Evolutionary conservation across 2,888 invertebrate species (phyloP), one percentile per base, ranked within the genome.

Genomic region (Parnassius apollo): DNA sequence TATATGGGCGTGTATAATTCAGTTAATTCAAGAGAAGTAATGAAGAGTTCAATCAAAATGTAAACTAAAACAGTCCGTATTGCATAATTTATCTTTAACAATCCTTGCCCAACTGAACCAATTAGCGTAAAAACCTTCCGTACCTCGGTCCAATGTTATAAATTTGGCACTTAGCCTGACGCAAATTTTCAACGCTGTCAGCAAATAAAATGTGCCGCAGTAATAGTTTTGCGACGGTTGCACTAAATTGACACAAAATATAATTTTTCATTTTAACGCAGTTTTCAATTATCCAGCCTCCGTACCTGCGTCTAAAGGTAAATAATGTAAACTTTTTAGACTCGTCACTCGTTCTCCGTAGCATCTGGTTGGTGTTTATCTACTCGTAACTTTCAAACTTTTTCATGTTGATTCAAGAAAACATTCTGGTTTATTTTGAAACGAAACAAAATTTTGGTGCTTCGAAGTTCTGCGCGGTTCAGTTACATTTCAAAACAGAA

Each of bases 141-240:
- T 83, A 82, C 80, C 83, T 82, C 80, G 77, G 75, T 84, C 81
- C 85, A 82, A 86, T 85, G 88, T 87, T 87, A 88, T 88, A 91
- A 91, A 90, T 91, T 91, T 91, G 91, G 91, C 91, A 89, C 90
- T 90, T 88, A 86, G 88, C 87, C 90, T 88, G 89, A 89, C 88
- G 86, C 84, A 90, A 89, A 91, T 90, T 90, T 91, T 85, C 83
- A 85, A 74, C 80, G 79, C 80, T 85, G 85, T 87, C 89, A 85
- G 85, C 86, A 86, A 86, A 90, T 89, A 86, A 85, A 88, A 83
- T 80, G 85, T 82, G 80, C 81, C 75, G 84, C 84, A 84, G 86
- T 85, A 83, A 86, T 86, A 87, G 86, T 87, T 86, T 83, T 81
- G 83, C 80, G 76, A 82, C 82, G 77, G 72, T 75, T 79, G 80